Base-by-base conservation (phyloP, 2,113 vertebrate genomes). In the Phalacrocorax aristotelis region DNA sequence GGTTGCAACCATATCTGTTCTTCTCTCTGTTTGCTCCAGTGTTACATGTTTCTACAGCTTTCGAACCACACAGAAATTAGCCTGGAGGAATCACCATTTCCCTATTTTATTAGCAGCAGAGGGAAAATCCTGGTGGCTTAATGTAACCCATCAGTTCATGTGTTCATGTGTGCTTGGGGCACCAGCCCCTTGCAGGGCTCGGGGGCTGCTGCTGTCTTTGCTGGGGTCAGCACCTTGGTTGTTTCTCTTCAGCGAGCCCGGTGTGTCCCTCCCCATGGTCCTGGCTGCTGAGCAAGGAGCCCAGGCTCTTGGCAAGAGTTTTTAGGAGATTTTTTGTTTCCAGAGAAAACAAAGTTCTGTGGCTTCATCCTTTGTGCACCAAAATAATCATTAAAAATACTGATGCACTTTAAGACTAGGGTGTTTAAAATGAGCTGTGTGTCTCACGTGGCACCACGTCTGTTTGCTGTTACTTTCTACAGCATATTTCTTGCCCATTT, bases 391-490 rank as follows among this genome's bases (percentile, higher is more conserved):
- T 66, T 75, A 66, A 42, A 75, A 92, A 77, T 18, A 81, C 23
- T 0, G 0, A 70, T 46, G 46, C 34, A 22, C 46, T 66, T 83
- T 48, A 60, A 78, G 85, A 65, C 20, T 5, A 11, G 78, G 32
- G 22, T 78, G 54, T 89, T 86, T 70, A 78, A 88, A 94, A 90
- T 5, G 51, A 92, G 68, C 60, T 52, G 44, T 2, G 1, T 54
- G 69, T 72, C 80, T 83, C 93, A 82, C 20, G 4, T 54, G 66
- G 65, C 32, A 68, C 46, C 7, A 48, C 0, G 68, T 84, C 94
- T 97, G 96, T 87, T 93, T 94, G 88, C 64, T 96, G 86, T 96
- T 94, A 78, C 68, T 93, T 79, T 91, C 76, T 81, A 38, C 38
- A 40, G n/a, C 12, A 4, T 74, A 42, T 78, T 94, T 96, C 87